Evolutionary conservation across 2,113 vertebrate species (phyloP).

Genomic region (Scomber scombrus): DNA sequence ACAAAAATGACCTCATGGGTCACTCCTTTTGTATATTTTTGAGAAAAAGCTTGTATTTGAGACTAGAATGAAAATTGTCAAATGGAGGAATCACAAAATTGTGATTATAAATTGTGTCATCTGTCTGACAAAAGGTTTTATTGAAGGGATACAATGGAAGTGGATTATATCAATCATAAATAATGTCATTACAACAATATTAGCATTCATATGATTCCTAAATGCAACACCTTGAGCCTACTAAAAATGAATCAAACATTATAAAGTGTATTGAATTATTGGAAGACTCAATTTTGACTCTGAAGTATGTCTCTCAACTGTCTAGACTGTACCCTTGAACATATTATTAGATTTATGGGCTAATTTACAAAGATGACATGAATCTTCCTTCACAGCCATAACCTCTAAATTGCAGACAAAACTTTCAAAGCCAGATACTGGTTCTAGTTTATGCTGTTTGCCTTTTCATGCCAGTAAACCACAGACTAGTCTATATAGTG

Average conservation of each 20-base stretch:
- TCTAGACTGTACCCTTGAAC: constrained; percentile 38
- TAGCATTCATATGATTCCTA: constrained; percentile 15
- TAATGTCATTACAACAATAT: constrained; percentile 6
- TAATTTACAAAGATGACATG: constrained; percentile 8
- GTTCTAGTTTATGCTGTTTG: background rate
- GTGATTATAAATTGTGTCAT: background rate
- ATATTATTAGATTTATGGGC: constrained; percentile 7
- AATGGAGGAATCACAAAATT: background rate
- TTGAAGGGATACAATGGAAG: background rate
- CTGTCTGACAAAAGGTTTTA: background rate
- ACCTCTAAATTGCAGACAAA: constrained; percentile 7
- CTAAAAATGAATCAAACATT: background rate
- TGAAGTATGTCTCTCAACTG: constrained; percentile 6
- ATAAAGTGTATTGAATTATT: background rate
- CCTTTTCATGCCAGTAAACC: background rate
- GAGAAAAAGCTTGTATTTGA: too few species aligned
- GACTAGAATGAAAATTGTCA: background rate
- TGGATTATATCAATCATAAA: background rate
- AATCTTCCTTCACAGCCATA: constrained; percentile 4
- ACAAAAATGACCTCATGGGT: too few species aligned
- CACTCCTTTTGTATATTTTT: too few species aligned
- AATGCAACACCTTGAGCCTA: background rate
- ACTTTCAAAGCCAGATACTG: constrained; percentile 8
- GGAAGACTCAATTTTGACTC: background rate
- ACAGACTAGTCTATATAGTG: background rate